Evolutionary conservation across 1,140 invertebrate genomes (phyloP), one percentile per base, ranked within the genome.

Genomic region (Cataglyphis hispanica): DNA sequence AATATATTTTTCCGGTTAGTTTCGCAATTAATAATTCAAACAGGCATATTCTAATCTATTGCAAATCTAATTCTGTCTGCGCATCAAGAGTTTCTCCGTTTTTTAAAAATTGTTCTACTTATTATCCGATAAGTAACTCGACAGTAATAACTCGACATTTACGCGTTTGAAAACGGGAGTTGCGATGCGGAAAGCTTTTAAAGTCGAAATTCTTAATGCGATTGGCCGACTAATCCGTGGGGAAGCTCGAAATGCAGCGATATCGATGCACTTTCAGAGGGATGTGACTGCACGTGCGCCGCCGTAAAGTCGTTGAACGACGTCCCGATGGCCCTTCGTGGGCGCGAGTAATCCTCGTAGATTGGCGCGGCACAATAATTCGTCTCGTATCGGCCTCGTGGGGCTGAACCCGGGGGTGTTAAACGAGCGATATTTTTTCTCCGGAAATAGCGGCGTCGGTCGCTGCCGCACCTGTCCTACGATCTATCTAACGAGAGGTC

Each of bases 301-400:
- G 34, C 61, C 70, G 81, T 91, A 91, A 91, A 91, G 56, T 90
- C 87, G 58, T 78, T 67, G 69, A 83, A 87, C 86, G 84, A 88
- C 61, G 76, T 90, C 78, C 89, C 63, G 61, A 50, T 61, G 83
- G 75, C 56, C 81, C 83, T 89, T 88, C 77, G 75, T 50, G 63
- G 40, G 53, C 58, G 43, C 69, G 53, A 58, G 90, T 91, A 91
- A 87, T 91, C 86, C 87, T 83, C 77, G 87, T 81, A 86, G 87
- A 91, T 91, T 91, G 90, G 84, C 84, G 69, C 83, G 67, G 70
- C 34, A 81, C 87, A 89, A 91, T 91, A 91, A 89, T 89, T 91
- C 89, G 86, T 85, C 78, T 46, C 22, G 87, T 89, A 88, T 89
- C 87, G 86, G 87, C 34, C 87, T 81, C 86, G 16, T 43, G 72